Percentiles rank a stretch among this genome's conserved stretches.
Evolutionary conservation across 2,888 invertebrate genomes (phyloP).

Genomic region (Tipula helvola): DNA sequence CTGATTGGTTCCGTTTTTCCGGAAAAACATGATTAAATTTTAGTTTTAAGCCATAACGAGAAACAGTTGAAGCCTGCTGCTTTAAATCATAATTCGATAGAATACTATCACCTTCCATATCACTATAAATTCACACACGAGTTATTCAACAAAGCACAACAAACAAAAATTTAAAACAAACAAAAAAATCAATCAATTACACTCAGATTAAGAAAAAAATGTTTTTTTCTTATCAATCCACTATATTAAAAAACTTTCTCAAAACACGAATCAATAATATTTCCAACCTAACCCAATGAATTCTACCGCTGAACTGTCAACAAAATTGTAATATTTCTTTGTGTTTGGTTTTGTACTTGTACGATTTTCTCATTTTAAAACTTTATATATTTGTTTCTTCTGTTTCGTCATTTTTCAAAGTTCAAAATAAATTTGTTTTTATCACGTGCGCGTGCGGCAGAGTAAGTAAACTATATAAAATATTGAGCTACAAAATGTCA

Average conservation of each 20-base stretch:
- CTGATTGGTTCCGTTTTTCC: conserved; percentile 54
- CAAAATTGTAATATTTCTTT: not conserved
- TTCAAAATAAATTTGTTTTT: not conserved
- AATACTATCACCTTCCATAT: not conserved
- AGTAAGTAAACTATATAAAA: not conserved
- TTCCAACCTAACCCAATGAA: not conserved
- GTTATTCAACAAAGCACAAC: not conserved
- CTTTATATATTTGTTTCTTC: not conserved
- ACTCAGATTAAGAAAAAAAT: not conserved
- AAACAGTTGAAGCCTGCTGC: conserved; percentile 33
- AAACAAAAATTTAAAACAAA: too few relatives aligned
- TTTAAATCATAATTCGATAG: conserved; percentile 25
- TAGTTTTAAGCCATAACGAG: conserved; percentile 61
- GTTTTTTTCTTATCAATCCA: not conserved
- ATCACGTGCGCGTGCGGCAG: not conserved
- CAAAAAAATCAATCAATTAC: not conserved
- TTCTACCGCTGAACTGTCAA: not conserved
- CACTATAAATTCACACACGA: not conserved
- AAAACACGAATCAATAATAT: not conserved
- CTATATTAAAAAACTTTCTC: not conserved
- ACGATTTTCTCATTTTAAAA: not conserved
- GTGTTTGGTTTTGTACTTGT: not conserved
- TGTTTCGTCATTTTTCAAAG: not conserved
- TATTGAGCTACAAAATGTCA: not conserved
- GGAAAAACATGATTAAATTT: conserved; percentile 62